Base-by-base conservation (phyloP, 2,113 vertebrate species). In the Desmodus rotundus region DNA sequence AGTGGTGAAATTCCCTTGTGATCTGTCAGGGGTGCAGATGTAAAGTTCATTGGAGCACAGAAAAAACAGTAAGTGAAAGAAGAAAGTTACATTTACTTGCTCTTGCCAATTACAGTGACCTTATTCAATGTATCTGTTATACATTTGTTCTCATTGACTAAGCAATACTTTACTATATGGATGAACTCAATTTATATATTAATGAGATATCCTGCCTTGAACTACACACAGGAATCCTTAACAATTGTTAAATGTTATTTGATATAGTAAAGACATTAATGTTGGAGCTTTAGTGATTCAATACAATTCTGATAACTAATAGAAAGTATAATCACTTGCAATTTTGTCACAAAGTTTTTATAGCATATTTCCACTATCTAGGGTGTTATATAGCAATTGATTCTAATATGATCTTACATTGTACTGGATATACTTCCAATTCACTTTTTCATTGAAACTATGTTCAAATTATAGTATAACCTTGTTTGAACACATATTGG, bases 221-320 rank as follows among this genome's bases (percentile, higher is more conserved):
- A 96, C 67, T 95, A 16, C 33, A 78, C 26, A 92, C 61, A 87
- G 76, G 31, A 92, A 94, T 94, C 36, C 56, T 94, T 56, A 95
- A 82, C 52, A 70, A 77, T 82, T 84, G 9, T 68, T 68, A 63
- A 93, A 56, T 93, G 33, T 88, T 94, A 9, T 86, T 87, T 73
- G 68, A 87, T 76, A 58, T 50, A 74, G 83, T 84, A 72, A 89
- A 89, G n/a, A 70, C 33, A 84, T 68, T 54, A 56, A 80, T 74
- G 13, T 91, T 70, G 11, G 28, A 92, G 45, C 38, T 77, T 83
- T 88, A 87, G 17, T 95, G 92, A 90, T 88, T 83, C 76, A 92
- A 31, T 87, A 38, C 43, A 73, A 89, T 86, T 89, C n/a, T 81
- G 61, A 81, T 63, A 94, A 87, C 91, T 83, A 88, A 93, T 78